Conservation (phyloP, 2,113 vertebrate species). For the Brachionichthys hirsutus region DNA sequence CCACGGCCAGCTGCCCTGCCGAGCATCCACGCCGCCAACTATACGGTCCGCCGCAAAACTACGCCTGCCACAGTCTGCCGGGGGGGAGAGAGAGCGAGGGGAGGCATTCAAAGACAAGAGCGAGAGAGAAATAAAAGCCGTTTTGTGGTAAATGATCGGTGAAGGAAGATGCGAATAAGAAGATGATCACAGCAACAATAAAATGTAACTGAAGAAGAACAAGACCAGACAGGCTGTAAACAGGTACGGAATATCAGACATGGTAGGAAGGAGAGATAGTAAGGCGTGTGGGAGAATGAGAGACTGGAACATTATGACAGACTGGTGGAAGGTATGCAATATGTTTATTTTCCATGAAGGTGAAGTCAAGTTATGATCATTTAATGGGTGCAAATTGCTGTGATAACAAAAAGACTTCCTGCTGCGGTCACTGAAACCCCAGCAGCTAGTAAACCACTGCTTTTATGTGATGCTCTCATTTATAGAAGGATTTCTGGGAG, state of each 20-base stretch:
- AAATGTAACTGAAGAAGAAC: neutral
- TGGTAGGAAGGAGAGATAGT: neutral
- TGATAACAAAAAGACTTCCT: too few relatives aligned
- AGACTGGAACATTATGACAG: neutral
- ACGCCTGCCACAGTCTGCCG: slow-evolving; percentile 84
- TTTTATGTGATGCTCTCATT: too few relatives aligned
- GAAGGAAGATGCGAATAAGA: too few relatives aligned
- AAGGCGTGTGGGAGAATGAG: neutral
- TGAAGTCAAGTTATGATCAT: too few relatives aligned
- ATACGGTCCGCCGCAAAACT: slow-evolving; percentile 86
- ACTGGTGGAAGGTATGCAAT: too few relatives aligned
- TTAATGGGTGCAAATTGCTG: too few relatives aligned
- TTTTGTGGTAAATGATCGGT: too few relatives aligned
- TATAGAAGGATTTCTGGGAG: too few relatives aligned
- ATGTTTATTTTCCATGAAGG: too few relatives aligned
- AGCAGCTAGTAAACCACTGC: too few relatives aligned
- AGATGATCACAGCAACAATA: neutral
- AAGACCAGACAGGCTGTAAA: neutral
- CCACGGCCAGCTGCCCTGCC: slow-evolving; percentile 89
- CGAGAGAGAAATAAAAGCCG: neutral
- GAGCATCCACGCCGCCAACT: slow-evolving; percentile 83
- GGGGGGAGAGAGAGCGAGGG: neutral
- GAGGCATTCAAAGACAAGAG: neutral
- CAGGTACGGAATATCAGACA: too few relatives aligned
- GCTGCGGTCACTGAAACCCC: too few relatives aligned